These are phyloP conservation scores for Apostichopus leukothele DNA, from an alignment of 53 echinoderm and acorn worm species.

Conservation along the genomic window DNA sequence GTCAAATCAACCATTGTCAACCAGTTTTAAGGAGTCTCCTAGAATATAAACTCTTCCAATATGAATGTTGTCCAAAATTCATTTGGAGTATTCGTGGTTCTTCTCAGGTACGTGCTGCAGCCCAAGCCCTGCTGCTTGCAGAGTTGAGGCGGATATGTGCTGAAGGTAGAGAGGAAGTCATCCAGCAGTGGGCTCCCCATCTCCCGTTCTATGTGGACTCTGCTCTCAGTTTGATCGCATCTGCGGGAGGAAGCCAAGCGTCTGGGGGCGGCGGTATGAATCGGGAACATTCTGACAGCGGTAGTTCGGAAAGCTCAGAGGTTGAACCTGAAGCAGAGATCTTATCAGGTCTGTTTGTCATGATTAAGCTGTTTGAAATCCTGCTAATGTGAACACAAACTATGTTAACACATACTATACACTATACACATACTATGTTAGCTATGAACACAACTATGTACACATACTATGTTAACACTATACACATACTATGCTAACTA, in stretches of 20 bases:
- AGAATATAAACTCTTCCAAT: no score
- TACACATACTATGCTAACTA: no score
- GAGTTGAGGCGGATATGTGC: slow-evolving; percentile 85
- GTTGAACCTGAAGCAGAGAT: slow-evolving; percentile 91
- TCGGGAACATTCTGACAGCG: slow-evolving; percentile 56
- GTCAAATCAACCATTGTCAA: background rate
- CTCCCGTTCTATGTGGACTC: slow-evolving; percentile 97
- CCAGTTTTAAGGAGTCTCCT: background rate
- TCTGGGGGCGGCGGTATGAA: slow-evolving; percentile 44
- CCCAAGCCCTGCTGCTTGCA: slow-evolving; percentile 88
- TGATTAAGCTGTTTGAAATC: background rate
- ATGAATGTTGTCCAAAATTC: no score
- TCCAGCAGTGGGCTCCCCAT: slow-evolving; percentile 92
- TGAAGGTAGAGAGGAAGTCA: slow-evolving; percentile 89
- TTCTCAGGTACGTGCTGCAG: slow-evolving; percentile 85
- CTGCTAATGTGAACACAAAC: no score
- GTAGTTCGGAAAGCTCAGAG: slow-evolving; percentile 80
- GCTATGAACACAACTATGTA: no score
- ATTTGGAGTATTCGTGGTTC: no score
- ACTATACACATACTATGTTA: no score
- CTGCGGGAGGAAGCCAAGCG: slow-evolving; percentile 60
- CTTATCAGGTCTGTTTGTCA: slow-evolving; percentile 57
- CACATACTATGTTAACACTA: no score
- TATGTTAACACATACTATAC: no score
- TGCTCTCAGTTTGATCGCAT: slow-evolving; percentile 71